Percentiles rank a stretch among this genome's conserved stretches.
Evolutionary conservation across 2,113 vertebrate genomes (phyloP).

Genomic region (Rhabdomys dilectus): DNA sequence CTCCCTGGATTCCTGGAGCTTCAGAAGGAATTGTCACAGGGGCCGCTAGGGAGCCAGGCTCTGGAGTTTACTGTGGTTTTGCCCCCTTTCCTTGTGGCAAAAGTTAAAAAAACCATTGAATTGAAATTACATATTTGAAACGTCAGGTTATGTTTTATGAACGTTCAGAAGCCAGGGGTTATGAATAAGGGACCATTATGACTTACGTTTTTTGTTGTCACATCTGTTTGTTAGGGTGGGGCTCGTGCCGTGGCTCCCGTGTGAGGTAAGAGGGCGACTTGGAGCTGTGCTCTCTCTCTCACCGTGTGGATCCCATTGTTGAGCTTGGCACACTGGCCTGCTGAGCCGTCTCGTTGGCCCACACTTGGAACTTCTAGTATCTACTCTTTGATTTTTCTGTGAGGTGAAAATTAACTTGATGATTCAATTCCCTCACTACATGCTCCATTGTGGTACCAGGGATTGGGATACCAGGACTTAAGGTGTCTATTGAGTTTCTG

Average conservation of each 20-base stretch:
- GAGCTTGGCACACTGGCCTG: background rate
- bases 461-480: background rate
- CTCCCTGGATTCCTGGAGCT: too few species aligned
- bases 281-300: background rate
- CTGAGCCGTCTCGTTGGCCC: background rate
- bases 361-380: background rate
- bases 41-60: background rate
- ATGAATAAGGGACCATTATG: background rate
- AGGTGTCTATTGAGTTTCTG: background rate
- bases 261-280: background rate
- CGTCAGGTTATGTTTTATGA: background rate
- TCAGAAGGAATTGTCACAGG: background rate
- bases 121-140: constrained; percentile 15
- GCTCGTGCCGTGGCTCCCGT: background rate
- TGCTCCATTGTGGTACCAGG: background rate
- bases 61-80: background rate
- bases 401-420: background rate
- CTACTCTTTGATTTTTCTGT: background rate
- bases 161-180: background rate
- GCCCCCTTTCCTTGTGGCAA: too few species aligned
- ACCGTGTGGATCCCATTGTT: background rate
- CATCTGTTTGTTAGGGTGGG: background rate
- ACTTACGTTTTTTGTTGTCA: background rate
- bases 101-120: background rate
- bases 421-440: background rate